Evolutionary conservation across 2,113 vertebrate species (phyloP), one percentile per base, ranked within the genome.

Genomic region (Nothoprocta perdicaria): DNA sequence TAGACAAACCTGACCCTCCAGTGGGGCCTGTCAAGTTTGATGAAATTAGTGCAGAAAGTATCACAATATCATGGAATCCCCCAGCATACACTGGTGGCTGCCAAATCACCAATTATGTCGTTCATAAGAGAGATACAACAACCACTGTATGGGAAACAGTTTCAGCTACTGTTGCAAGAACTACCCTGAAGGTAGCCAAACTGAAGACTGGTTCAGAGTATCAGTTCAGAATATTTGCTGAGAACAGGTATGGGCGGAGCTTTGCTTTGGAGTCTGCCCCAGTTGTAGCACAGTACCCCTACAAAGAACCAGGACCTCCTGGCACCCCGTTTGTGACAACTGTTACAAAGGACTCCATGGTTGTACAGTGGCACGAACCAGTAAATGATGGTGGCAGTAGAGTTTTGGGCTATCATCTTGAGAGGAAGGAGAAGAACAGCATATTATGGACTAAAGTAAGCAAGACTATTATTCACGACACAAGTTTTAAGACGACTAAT

Each of bases 181-280:
- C 98, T 58, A 98, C 97, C 12, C 96, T 99, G 61, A 99, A 99
- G 95, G 98, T 99, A 45, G 95, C 95, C 43, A 98, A 98, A 96
- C 97, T 99, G 65, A 99, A 99, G 97, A 99, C 99, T 84, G 99
- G 99, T 86, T 97, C 98, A 29, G 99, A 99, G 96, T 99, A 99
- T 95, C 99, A 99, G 80, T 99, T 99, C 96, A 99, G 98, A 97
- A 98, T 99, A 95, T 99, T 99, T 97, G 99, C 99, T 94, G 99
- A 99, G 97, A 99, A 99, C 79, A 98, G 98, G 63, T 99, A 99
- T 82, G 99, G 99, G 63, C 98, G 99, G 96, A 99, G 99, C 95
- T 99, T 99, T 96, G 99, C 97, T 50, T 91, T 99, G 87, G 99
- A 99, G 43, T 99, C 99, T 81, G 93, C 97, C 24, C 68, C 98